Evolutionary conservation across 2,888 invertebrate species (phyloP).

Genomic region (Molorchus minor): DNA sequence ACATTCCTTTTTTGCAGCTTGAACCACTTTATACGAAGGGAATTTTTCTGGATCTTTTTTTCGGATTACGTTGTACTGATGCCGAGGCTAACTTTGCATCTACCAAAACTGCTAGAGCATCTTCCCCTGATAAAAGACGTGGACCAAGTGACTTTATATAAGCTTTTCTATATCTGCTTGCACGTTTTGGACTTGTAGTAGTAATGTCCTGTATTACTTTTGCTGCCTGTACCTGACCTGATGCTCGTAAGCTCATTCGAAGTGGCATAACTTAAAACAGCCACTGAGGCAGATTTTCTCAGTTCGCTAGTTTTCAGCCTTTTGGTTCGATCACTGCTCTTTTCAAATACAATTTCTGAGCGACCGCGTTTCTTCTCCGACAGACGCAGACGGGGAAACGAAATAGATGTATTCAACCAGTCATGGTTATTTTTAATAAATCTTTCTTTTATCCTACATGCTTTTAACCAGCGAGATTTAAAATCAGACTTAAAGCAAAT

Average conservation of each 20-base stretch:
- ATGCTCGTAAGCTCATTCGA: slow-evolving; percentile 3
- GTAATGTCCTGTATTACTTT: background rate
- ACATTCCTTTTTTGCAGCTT: background rate
- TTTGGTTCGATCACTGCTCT: too few relatives aligned
- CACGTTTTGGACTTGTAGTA: background rate
- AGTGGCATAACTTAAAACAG: too few relatives aligned
- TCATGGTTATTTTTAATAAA: too few relatives aligned
- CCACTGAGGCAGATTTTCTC: too few relatives aligned
- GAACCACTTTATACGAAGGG: background rate
- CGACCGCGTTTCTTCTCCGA: too few relatives aligned
- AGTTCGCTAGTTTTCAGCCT: too few relatives aligned
- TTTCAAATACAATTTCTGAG: too few relatives aligned
- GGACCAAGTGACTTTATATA: background rate
- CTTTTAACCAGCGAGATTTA: too few relatives aligned
- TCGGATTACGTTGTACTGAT: background rate
- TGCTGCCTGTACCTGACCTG: background rate
- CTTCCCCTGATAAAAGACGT: background rate
- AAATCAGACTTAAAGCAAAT: too few relatives aligned
- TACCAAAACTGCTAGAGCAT: background rate
- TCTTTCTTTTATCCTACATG: too few relatives aligned
- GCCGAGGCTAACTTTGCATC: background rate
- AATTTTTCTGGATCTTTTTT: background rate
- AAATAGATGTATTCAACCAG: too few relatives aligned
- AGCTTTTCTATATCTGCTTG: background rate
- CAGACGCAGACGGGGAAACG: too few relatives aligned